Percentiles rank a stretch among this genome's conserved stretches.
Evolutionary conservation across 2,797 vertebrate species (phyloP).

Genomic region (Myotis myotis): DNA sequence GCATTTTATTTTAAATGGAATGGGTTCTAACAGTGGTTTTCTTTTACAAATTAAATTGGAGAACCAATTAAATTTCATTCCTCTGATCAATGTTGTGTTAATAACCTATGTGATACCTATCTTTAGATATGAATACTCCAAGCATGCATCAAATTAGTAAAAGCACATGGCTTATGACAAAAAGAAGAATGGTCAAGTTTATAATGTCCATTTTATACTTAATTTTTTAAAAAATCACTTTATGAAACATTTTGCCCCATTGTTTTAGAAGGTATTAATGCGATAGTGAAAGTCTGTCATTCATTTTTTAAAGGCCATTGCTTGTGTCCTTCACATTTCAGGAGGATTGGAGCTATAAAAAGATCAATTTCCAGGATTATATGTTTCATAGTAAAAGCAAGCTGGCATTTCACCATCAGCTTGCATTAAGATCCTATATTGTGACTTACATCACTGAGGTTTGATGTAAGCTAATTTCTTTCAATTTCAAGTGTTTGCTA

Average conservation of each 20-base stretch:
- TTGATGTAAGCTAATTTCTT: slow-evolving; percentile 46
- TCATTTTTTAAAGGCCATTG: slow-evolving; percentile 13
- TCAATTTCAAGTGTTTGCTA: slow-evolving; percentile 52
- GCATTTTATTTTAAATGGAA: slow-evolving; percentile 2
- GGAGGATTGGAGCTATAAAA: slow-evolving; percentile 36
- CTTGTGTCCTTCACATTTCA: slow-evolving; percentile 47
- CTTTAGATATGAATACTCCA: background rate
- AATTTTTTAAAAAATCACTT: background rate
- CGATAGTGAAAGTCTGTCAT: slow-evolving; percentile 23
- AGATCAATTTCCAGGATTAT: slow-evolving; percentile 49
- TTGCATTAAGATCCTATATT: slow-evolving; percentile 59
- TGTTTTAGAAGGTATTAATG: slow-evolving; percentile 32
- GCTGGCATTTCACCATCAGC: slow-evolving; percentile 43
- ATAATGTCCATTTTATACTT: background rate
- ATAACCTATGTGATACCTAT: background rate
- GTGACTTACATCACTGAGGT: slow-evolving; percentile 50
- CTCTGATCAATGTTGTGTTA: background rate
- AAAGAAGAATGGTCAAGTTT: background rate
- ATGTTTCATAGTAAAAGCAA: slow-evolving; percentile 56
- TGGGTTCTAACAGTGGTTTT: background rate
- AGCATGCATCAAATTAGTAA: background rate
- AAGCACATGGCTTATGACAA: background rate
- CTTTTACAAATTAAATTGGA: slow-evolving; percentile 8
- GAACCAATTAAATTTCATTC: slow-evolving; percentile 26
- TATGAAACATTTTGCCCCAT: slow-evolving; percentile 9